Conservation (phyloP, 2,113 vertebrate species). For the Columbina picui region DNA sequence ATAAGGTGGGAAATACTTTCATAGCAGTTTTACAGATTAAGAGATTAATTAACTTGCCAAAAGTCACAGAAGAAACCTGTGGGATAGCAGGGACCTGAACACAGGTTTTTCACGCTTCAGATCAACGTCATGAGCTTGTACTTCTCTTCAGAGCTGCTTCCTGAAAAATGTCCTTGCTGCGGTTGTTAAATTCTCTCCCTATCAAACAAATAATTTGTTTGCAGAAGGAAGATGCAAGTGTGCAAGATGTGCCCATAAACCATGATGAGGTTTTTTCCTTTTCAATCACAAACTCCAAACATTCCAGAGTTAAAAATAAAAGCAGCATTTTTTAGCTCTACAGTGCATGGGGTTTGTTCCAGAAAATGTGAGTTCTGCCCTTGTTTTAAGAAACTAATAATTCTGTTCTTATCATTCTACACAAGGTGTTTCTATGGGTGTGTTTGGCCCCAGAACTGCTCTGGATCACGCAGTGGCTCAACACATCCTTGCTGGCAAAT, state of each 20-base stretch:
- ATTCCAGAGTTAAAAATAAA: conserved; percentile 16
- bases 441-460: not conserved
- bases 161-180: not conserved
- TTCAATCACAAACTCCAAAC: not conserved
- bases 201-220: not conserved
- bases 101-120: not conserved
- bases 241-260: not conserved
- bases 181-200: not conserved
- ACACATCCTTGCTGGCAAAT: not conserved
- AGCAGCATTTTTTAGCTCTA: not conserved
- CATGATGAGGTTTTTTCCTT: not conserved
- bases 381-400: not conserved
- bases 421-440: not conserved
- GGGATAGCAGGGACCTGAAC: not conserved
- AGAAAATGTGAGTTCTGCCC: not conserved
- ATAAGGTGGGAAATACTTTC: not conserved
- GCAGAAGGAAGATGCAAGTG: not conserved
- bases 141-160: not conserved
- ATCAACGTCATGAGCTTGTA: not conserved
- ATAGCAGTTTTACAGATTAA: not conserved
- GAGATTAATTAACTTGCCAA: not conserved
- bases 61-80: not conserved
- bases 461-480: not conserved
- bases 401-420: not conserved
- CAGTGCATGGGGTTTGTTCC: not conserved